These are phyloP conservation scores for Heliornis fulica DNA, from an alignment of 2,113 vertebrate species.

Conservation along the genomic window DNA sequence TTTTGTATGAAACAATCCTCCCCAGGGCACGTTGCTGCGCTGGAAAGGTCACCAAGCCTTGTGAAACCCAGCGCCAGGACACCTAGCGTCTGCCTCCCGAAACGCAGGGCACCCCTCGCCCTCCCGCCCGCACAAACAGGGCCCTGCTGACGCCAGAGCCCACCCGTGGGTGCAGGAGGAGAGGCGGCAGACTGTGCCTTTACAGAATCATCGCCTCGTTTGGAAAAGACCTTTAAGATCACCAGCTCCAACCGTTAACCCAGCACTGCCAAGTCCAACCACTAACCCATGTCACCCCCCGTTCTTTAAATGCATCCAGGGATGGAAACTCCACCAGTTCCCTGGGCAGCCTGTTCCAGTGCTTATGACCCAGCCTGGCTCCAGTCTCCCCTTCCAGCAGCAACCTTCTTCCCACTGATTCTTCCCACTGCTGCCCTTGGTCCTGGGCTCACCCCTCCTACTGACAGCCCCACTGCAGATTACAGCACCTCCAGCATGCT, in stretches of 20 bases:
- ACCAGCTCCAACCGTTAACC: too few species aligned
- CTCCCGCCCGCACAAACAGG: not conserved
- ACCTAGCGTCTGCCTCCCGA: not conserved
- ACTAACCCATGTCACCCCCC: too few species aligned
- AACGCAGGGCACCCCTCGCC: not conserved
- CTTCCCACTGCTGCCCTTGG: not conserved
- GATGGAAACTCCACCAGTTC: too few species aligned
- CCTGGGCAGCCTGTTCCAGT: too few species aligned
- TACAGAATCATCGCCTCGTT: too few species aligned
- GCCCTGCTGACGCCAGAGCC: not conserved
- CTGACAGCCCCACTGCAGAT: accelerated
- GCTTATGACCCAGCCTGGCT: not conserved
- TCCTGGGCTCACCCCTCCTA: accelerated
- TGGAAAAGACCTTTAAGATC: too few species aligned
- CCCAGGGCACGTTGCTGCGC: constrained; percentile 25
- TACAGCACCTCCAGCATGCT: not conserved
- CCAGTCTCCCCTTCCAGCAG: not conserved
- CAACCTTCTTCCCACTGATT: accelerated
- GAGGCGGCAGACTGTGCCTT: not conserved
- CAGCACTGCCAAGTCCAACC: too few species aligned
- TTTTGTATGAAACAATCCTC: constrained; percentile 45
- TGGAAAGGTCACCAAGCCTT: constrained; percentile 24
- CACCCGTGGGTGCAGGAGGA: not conserved
- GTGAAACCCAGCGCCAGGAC: constrained; percentile 2
- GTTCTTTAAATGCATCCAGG: too few species aligned